Evolutionary conservation across 2,113 vertebrate genomes (phyloP), one percentile per base, ranked within the genome.

Genomic region (Stegastes partitus): DNA sequence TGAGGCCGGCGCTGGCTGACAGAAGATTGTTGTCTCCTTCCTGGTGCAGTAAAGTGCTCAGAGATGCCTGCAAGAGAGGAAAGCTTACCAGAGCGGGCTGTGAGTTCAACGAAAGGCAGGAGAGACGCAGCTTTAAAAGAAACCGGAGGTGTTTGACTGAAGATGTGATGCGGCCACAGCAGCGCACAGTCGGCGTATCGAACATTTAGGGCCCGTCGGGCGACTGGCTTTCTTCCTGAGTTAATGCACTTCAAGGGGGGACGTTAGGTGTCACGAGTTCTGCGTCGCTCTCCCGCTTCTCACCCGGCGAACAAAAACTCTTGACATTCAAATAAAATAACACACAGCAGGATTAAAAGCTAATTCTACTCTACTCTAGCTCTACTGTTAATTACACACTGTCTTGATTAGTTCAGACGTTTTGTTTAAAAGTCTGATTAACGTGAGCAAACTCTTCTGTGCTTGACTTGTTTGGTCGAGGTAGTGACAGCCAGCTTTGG

Each of bases 21-120:
- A 1, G 26, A 51, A 37, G 85, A 92, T 92, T 86, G 89, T 86
- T 68, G 77, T 62, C 83, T 89, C 75, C 37, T 79, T 81, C 90
- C 76, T 76, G 76, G 8, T 88, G 85, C 90, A 64, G 65, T 94
- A 94, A 95, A 95, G 94, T 95, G 93, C 94, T 93, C 82, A 87
- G 90, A 93, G 91, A 92, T 78, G 85, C 92, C 89, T 71, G 77
- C 59, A 25, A 64, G 49, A 81, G 26, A 57, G 19, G 37, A 34
- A 68, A 15, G 31, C 53, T 14, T 16, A 56, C 64, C 79, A 58
- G 67, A 68, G 73, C 55, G 31, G 31, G 11, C 7, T 22, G 11
- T 19, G 19, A 28, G 51, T 56, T 25, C 25, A 21, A n/a, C n/a
- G 6, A 21, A 78, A 65, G 9, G 7, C 39, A 58, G 51, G 19